A percentile compares a stretch with the other conserved stretches of the same genome.
Conservation (phyloP, 2,797 vertebrate genomes). For the Scolopax bukidnonensis region DNA sequence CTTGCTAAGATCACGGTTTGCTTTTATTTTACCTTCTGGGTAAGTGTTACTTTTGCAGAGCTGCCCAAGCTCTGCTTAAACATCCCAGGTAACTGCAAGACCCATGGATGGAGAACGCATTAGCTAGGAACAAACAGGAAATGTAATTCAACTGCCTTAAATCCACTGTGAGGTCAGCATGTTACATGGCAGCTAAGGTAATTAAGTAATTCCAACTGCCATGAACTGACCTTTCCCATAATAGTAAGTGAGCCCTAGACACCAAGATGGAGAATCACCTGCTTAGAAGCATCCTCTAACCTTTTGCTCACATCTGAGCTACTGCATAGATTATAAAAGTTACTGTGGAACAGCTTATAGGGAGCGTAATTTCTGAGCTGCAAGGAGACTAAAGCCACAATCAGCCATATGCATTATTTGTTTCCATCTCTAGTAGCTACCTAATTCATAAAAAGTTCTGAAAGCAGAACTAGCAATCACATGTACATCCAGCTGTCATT, state of each 20-base stretch:
- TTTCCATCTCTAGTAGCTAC: not conserved
- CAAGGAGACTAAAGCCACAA: not conserved
- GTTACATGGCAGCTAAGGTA: not conserved
- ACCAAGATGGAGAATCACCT: not conserved
- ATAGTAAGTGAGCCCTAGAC: not conserved
- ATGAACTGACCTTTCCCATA: not conserved
- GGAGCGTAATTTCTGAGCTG: not conserved
- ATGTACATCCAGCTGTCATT: not conserved
- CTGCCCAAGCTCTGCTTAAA: not conserved
- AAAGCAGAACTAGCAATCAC: not conserved
- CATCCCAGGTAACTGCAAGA: not conserved
- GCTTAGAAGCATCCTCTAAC: not conserved
- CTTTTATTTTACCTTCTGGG: not conserved
- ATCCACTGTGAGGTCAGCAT: not conserved
- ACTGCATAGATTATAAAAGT: not conserved
- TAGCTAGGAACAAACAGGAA: not conserved
- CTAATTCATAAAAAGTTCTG: not conserved
- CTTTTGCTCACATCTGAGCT: not conserved
- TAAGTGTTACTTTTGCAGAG: not conserved
- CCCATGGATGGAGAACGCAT: not conserved
- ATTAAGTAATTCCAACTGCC: not conserved
- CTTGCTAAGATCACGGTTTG: not conserved
- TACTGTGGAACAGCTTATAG: not conserved
- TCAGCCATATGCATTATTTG: not conserved
- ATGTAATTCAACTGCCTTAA: not conserved